These are phyloP conservation scores for Zoroaster sp. DNA, from an alignment of 53 echinoderm and acorn worm genomes.

Conservation along the genomic window DNA sequence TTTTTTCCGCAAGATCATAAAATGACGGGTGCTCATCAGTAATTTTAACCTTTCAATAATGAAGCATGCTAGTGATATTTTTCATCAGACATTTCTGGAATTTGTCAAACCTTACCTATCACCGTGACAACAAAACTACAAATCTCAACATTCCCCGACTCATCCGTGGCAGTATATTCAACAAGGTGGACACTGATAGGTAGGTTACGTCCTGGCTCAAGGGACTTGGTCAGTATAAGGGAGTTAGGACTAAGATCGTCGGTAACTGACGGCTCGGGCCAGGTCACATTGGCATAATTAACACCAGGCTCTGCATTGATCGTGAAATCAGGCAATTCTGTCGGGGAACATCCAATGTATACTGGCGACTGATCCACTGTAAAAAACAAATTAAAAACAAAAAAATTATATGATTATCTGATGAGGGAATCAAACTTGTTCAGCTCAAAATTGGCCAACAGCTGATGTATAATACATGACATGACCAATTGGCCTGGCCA, in stretches of 20 bases:
- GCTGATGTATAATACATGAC: too few relatives aligned
- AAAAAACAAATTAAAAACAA: background rate
- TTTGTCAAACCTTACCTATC: slow-evolving; percentile 34
- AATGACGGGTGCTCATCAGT: too few relatives aligned
- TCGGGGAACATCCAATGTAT: slow-evolving; percentile 12
- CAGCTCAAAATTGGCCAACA: too few relatives aligned
- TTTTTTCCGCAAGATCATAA: too few relatives aligned
- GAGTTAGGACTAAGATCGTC: slow-evolving; percentile 19
- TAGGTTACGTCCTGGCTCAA: slow-evolving; percentile 31
- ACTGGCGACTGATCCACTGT: slow-evolving; percentile 70
- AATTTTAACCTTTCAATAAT: too few relatives aligned
- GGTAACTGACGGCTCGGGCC: slow-evolving; percentile 49
- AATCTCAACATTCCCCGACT: slow-evolving; percentile 4
- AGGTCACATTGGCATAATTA: slow-evolving; percentile 49
- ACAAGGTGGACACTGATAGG: slow-evolving; percentile 31
- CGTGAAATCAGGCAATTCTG: background rate
- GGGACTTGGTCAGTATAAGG: slow-evolving; percentile 30
- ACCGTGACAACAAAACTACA: slow-evolving; percentile 51
- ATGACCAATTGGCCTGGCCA: too few relatives aligned
- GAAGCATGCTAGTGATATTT: too few relatives aligned
- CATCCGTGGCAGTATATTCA: slow-evolving; percentile 58
- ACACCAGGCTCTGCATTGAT: slow-evolving; percentile 37
- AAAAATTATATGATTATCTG: background rate
- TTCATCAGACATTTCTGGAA: too few relatives aligned
- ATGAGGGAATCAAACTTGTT: background rate